Percentiles rank a stretch among this genome's conserved stretches.
phyloP scores from a whole-genome alignment of 2,113 vertebrate species.

The Eolophus roseicapilla region DNA sequence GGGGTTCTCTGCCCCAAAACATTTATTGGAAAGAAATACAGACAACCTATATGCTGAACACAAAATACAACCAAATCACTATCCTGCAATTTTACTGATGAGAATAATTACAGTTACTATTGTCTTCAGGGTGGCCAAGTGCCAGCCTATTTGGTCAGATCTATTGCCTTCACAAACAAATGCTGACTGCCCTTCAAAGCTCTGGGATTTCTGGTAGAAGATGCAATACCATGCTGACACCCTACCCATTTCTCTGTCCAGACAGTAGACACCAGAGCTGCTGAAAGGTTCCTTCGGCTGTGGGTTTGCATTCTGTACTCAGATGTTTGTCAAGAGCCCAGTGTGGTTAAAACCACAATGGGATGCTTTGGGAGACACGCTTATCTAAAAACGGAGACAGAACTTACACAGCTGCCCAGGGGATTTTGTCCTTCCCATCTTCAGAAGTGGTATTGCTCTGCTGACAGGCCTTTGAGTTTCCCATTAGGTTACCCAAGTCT shows the following conservation, averaged over 20 bases:
- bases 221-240: neutral
- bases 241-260: neutral
- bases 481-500: neutral
- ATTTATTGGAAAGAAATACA: neutral
- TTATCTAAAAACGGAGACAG: neutral
- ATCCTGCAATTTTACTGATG: neutral
- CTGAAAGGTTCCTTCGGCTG: neutral
- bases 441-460: constrained; percentile 23
- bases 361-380: neutral
- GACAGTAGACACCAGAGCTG: neutral
- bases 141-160: neutral
- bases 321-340: neutral
- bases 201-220: neutral
- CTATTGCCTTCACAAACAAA: neutral
- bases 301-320: neutral
- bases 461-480: neutral
- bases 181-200: neutral
- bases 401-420: neutral
- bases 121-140: neutral
- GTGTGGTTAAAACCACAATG: constrained; percentile 11
- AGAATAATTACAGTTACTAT: neutral
- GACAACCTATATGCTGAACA: neutral
- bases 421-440: neutral
- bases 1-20: neutral
- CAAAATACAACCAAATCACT: neutral